phyloP scores from a whole-genome alignment of 2,888 invertebrate genomes.

The Alloscopus bannaensis region DNA sequence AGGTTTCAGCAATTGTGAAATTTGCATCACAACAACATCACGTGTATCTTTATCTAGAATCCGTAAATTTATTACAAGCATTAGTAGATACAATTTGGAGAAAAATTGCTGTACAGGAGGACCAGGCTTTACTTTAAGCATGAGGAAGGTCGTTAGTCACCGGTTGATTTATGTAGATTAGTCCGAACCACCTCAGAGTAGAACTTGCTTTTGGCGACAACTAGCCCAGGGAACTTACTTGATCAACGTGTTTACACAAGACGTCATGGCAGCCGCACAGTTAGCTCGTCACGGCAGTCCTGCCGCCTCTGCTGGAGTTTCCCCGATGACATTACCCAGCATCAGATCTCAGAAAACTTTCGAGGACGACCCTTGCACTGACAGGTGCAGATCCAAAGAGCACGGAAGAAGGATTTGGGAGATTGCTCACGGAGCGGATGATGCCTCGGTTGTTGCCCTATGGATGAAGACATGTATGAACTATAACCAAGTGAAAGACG shows the following conservation, averaged over 20 bases:
- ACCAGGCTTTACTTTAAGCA: too few relatives aligned
- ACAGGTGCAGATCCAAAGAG: slow-evolving; percentile 63
- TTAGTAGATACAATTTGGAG: too few relatives aligned
- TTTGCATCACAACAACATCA: too few relatives aligned
- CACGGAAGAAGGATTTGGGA: slow-evolving; percentile 67
- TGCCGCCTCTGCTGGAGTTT: not conserved
- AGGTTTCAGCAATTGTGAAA: too few relatives aligned
- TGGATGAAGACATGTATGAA: slow-evolving; percentile 80
- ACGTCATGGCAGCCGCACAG: not conserved
- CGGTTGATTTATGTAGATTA: too few relatives aligned
- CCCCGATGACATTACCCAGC: not conserved
- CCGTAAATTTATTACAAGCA: too few relatives aligned
- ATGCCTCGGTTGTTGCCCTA: slow-evolving; percentile 78
- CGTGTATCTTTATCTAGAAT: too few relatives aligned
- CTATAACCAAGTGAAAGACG: slow-evolving; percentile 79
- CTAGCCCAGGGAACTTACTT: not conserved
- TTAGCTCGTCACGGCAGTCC: not conserved
- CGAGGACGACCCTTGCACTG: slow-evolving; percentile 63
- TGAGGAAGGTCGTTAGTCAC: too few relatives aligned
- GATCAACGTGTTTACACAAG: not conserved
- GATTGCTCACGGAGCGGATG: slow-evolving; percentile 75
- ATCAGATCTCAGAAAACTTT: not conserved
- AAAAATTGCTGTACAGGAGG: too few relatives aligned
- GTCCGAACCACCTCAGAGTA: not conserved
- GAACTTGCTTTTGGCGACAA: not conserved